Percentiles rank a stretch among this genome's conserved stretches.
phyloP scores from a whole-genome alignment of 2,797 vertebrate species.

The Platyrinchus mystaceus region DNA sequence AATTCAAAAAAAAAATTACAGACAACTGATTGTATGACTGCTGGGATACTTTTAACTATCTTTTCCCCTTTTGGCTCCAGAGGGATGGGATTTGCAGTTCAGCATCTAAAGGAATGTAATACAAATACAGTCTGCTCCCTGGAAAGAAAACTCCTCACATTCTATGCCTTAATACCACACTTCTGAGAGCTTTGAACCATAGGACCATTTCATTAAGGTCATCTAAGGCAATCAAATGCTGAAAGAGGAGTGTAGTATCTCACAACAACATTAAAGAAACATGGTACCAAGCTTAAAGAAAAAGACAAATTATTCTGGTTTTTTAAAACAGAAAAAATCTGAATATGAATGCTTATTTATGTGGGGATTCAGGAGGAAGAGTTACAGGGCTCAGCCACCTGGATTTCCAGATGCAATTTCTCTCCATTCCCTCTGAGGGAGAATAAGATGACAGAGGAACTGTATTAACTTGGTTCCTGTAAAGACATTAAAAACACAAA shows the following conservation, averaged over 20 bases:
- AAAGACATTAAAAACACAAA: conserved; percentile 53
- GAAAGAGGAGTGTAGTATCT: conserved; percentile 40
- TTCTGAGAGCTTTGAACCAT: conserved; percentile 38
- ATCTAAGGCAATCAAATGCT: conserved; percentile 9
- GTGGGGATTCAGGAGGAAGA: background rate
- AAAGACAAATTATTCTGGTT: background rate
- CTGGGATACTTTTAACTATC: conserved; percentile 45
- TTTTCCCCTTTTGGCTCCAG: conserved; percentile 28
- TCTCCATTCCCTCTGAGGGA: conserved; percentile 42
- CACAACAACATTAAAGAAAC: conserved; percentile 38
- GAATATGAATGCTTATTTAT: conserved; percentile 26
- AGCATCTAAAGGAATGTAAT: conserved; percentile 51
- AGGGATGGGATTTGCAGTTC: conserved; percentile 36
- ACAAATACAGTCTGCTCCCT: background rate
- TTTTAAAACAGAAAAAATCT: background rate
- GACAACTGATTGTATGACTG: conserved; percentile 75
- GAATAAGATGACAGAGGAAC: background rate
- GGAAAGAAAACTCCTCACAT: conserved; percentile 27
- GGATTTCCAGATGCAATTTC: conserved; percentile 12
- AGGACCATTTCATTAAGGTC: conserved; percentile 16
- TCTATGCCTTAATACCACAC: conserved; percentile 56
- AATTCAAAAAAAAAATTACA: conserved; percentile 65
- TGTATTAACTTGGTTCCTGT: conserved; percentile 55
- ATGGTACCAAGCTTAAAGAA: conserved; percentile 31
- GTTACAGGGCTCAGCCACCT: background rate